Evolutionary conservation across 1,140 invertebrate genomes (phyloP).

Genomic region (Carcinoscorpius rotundicauda): DNA sequence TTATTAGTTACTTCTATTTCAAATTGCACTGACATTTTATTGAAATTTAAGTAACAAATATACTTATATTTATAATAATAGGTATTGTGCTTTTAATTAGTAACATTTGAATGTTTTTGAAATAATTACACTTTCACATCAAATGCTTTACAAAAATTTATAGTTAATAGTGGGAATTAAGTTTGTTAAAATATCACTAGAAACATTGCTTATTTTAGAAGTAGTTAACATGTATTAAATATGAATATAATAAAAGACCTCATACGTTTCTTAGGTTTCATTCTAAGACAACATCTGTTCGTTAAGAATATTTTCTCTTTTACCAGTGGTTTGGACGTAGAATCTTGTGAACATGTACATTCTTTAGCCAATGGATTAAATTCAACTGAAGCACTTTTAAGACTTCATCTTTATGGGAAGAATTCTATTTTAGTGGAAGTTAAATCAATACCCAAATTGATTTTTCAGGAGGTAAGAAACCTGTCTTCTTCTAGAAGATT

Average conservation of each 20-base stretch:
- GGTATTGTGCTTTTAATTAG: too few relatives aligned
- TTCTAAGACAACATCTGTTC: not conserved
- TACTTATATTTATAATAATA: too few relatives aligned
- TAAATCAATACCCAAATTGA: constrained; percentile 24
- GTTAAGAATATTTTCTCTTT: not conserved
- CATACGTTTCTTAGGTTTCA: not conserved
- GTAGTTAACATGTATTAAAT: too few relatives aligned
- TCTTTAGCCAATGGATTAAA: constrained; percentile 20
- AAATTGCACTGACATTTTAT: too few relatives aligned
- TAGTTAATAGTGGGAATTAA: too few relatives aligned
- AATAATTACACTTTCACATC: too few relatives aligned
- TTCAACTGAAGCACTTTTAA: constrained; percentile 17
- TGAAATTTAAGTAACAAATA: too few relatives aligned
- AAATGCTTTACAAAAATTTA: too few relatives aligned
- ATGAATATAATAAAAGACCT: not conserved
- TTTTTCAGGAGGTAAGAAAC: constrained; percentile 25
- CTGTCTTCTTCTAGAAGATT: not conserved
- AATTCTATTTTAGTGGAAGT: constrained; percentile 30
- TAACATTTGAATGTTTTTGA: too few relatives aligned
- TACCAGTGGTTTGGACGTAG: constrained; percentile 21
- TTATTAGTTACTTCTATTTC: too few relatives aligned
- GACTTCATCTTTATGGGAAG: constrained; percentile 22
- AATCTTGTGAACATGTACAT: constrained; percentile 24
- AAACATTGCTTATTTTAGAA: too few relatives aligned
- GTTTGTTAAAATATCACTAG: too few relatives aligned